Conservation (phyloP, 2,113 vertebrate species). For the Alosa alosa region DNA sequence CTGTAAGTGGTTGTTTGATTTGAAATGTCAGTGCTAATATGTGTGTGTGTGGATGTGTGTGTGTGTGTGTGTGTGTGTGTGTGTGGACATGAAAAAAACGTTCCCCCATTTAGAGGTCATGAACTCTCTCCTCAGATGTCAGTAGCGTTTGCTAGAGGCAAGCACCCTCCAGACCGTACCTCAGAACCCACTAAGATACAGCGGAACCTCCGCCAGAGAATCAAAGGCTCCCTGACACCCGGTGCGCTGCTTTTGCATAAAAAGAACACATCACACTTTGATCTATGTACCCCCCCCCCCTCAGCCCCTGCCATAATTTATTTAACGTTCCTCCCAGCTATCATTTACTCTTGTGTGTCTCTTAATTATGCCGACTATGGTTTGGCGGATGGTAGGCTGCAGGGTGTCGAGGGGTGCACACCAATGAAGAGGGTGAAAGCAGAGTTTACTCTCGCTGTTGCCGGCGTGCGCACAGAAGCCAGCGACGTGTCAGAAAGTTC, state of each 20-base stretch:
- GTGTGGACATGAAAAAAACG: constrained; percentile 12
- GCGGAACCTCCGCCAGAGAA: neutral
- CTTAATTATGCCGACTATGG: constrained; percentile 9
- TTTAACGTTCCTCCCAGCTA: constrained; percentile 36
- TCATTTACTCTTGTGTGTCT: constrained; percentile 36
- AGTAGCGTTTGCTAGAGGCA: constrained; percentile 36
- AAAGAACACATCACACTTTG: constrained; percentile 30
- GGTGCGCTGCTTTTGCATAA: constrained; percentile 26
- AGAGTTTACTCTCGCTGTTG: neutral
- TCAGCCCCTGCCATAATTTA: constrained; percentile 31
- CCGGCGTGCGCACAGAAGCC: too few species aligned
- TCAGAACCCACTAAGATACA: constrained; percentile 25
- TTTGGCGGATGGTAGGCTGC: neutral
- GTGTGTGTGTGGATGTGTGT: constrained; percentile 10
- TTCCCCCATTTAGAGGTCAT: constrained; percentile 21
- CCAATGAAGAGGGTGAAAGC: neutral
- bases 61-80: constrained; percentile 31
- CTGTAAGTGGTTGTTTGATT: constrained; percentile 33
- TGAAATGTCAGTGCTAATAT: constrained; percentile 23
- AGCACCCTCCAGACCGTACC: constrained; percentile 24
- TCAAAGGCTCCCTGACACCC: constrained; percentile 22
- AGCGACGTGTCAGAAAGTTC: too few species aligned
- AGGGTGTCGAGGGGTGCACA: neutral
- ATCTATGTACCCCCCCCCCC: constrained; percentile 27
- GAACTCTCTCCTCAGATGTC: constrained; percentile 24